phyloP scores from a whole-genome alignment of 2,113 vertebrate species.

The Herpailurus yagouaroundi region DNA sequence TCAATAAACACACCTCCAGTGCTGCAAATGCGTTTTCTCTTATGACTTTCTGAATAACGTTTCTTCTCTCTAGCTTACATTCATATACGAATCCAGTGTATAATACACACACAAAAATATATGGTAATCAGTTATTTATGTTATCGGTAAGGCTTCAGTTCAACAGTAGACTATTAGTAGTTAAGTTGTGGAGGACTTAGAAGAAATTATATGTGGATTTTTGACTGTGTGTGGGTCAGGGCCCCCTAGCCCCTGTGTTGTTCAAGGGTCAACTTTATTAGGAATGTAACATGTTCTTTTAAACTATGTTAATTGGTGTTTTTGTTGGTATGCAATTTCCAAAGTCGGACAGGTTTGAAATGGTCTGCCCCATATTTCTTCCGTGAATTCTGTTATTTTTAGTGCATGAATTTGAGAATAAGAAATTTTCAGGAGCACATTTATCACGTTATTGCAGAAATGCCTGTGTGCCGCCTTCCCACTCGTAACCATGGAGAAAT shows the following conservation, averaged over 20 bases:
- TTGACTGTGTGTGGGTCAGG: not conserved
- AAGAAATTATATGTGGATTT: not conserved
- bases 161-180: not conserved
- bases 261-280: not conserved
- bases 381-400: conserved; percentile 27
- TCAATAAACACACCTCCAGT: not conserved
- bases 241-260: not conserved
- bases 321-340: not conserved
- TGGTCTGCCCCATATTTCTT: not conserved
- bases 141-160: not conserved
- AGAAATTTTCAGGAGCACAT: not conserved
- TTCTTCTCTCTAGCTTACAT: not conserved
- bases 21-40: not conserved
- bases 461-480: not conserved
- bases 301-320: not conserved
- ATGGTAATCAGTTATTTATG: not conserved
- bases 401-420: conserved; percentile 29
- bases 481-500: not conserved
- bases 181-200: not conserved
- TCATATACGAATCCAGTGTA: not conserved
- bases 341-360: not conserved
- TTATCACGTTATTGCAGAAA: conserved; percentile 36
- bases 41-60: not conserved
- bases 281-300: not conserved
- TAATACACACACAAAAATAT: not conserved